Conservation (phyloP, 2,113 vertebrate genomes). For the Manacus vitellinus region DNA sequence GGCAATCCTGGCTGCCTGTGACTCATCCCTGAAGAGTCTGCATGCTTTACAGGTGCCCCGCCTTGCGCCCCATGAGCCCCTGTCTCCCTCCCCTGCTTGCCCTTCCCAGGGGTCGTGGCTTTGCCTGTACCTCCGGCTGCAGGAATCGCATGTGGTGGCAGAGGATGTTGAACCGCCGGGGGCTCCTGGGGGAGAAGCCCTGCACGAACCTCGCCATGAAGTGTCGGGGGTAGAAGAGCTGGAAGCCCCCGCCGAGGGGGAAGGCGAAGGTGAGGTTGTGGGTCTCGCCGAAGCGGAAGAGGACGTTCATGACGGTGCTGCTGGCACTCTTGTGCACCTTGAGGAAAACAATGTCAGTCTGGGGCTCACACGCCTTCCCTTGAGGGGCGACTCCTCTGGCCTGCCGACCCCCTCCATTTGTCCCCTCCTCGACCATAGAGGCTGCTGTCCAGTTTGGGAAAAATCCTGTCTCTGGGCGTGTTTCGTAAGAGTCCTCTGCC, state of each 20-base stretch:
- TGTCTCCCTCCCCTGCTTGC: accelerated
- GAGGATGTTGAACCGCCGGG: constrained; percentile 79
- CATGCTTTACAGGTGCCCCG: accelerated
- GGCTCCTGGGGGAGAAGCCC: constrained; percentile 43
- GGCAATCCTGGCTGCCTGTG: not conserved
- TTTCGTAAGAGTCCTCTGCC: not conserved
- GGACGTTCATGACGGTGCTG: constrained; percentile 85
- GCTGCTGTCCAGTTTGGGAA: not conserved
- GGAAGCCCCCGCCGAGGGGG: constrained; percentile 67
- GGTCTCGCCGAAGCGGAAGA: constrained; percentile 84
- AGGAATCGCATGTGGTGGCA: constrained; percentile 88
- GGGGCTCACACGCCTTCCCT: constrained; percentile 59
- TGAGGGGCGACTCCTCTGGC: not conserved
- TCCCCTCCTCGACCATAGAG: not conserved
- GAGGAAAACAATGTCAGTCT: constrained; percentile 81
- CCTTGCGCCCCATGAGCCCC: accelerated
- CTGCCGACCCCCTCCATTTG: not conserved
- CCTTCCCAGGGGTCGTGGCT: accelerated
- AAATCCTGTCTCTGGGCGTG: not conserved
- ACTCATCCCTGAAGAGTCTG: not conserved
- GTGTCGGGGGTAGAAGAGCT: constrained; percentile 78
- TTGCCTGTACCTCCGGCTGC: constrained; percentile 71
- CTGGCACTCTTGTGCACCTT: constrained; percentile 89
- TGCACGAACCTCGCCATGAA: constrained; percentile 80
- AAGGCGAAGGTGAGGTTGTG: constrained; percentile 84